Base-by-base conservation (phyloP, 1,140 invertebrate genomes). In the Camponotus floridanus region DNA sequence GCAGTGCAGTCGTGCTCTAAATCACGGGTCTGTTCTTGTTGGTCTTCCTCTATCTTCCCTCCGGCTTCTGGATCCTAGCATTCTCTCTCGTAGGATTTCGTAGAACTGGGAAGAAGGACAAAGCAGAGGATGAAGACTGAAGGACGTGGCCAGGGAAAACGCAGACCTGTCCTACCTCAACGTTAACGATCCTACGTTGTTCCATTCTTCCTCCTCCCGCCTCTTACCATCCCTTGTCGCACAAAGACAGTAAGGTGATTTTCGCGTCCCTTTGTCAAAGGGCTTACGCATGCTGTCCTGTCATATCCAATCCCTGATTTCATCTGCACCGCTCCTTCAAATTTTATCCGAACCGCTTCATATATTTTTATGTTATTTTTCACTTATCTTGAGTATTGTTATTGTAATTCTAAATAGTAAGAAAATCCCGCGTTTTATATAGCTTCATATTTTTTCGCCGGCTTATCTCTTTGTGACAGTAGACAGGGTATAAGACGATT, bases 21-120 rank as follows among this genome's bases (percentile, higher is more conserved):
- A 92, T 92, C 92, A 92, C 90, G 70, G 76, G 67, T 68, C 70
- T 86, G 80, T 90, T 88, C 88, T 91, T 90, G 86, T 89, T 91
- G 85, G 74, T 73, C 86, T 85, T 42, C 42, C 86, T 85, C 87
- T 83, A 89, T 87, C 86, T 87, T 76, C 64, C 48, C 33, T 55
- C 80, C 39, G 65, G 74, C 68, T 84, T 78, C 86, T 85, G 79
- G 59, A 74, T 73, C 61, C 59, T 65, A 26, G 48, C 48, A 55
- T 81, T 48, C 55, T 67, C 62, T 33, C 21, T 57, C 26, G 1
- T 57, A 59, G 45, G 45, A 86, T 76, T 48, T 55, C 57, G 48
- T 26, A 59, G 57, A 80, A 83, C 80, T 36, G 65, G 87, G 59
- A 76, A 89, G 59, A 31, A 51, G 36, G 61, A 86, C 67, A 61